phyloP scores from a whole-genome alignment of 1,140 invertebrate genomes.

The Drosophila miranda region DNA sequence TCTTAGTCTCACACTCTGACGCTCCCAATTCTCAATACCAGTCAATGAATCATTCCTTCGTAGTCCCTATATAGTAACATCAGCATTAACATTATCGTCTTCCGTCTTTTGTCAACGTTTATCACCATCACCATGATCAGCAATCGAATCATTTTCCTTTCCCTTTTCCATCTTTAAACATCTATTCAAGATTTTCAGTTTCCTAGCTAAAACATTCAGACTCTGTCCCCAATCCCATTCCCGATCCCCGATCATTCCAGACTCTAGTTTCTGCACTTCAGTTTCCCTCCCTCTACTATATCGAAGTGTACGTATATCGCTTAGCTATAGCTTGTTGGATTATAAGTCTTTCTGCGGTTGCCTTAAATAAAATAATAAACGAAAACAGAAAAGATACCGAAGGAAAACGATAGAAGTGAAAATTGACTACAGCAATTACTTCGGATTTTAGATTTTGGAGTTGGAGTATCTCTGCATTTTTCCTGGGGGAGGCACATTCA shows the following conservation, averaged over 20 bases:
- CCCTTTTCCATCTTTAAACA: background rate
- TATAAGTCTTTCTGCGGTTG: conserved; percentile 13
- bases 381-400: conserved; percentile 3
- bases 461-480: too few species aligned
- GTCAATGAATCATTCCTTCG: conserved; percentile 38
- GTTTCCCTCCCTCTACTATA: conserved; percentile 1
- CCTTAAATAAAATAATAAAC: conserved; percentile 17
- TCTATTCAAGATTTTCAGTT: conserved; percentile 19
- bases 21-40: conserved; percentile 16
- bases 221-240: conserved; percentile 10
- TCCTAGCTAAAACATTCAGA: conserved; percentile 14
- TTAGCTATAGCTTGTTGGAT: conserved; percentile 9
- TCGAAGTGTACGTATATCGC: conserved; percentile 24
- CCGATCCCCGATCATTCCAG: background rate
- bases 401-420: background rate
- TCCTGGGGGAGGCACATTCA: conserved; percentile 11
- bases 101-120: conserved; percentile 14
- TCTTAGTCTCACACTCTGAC: too few species aligned
- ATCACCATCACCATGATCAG: background rate
- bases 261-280: background rate
- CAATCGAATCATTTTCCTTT: too few species aligned
- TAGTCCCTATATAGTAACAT: conserved; percentile 72
- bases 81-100: conserved; percentile 63
- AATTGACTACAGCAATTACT: conserved; percentile 1
- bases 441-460: too few species aligned